Percentiles rank a stretch among this genome's conserved stretches.
Conservation (phyloP, 2,888 invertebrate genomes). For the Branchinecta sandiegonensis region DNA sequence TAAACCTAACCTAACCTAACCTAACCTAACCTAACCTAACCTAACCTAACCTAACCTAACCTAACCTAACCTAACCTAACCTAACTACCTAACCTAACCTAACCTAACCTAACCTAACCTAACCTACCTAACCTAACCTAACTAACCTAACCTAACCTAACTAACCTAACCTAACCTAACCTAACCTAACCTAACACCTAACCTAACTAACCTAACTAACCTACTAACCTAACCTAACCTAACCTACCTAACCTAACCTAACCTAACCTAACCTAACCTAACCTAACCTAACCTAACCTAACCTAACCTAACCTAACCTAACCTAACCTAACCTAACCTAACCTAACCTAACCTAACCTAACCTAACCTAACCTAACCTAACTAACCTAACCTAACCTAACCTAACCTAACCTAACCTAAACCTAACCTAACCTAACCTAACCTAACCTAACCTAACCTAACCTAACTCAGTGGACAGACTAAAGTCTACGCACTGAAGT, state of each 20-base stretch:
- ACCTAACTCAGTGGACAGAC: too few relatives aligned
- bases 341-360: too few relatives aligned
- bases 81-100: slow-evolving; percentile 16
- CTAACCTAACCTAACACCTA: slow-evolving; percentile 26
- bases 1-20: slow-evolving; percentile 24
- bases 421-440: too few relatives aligned
- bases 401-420: too few relatives aligned
- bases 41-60: slow-evolving; percentile 23
- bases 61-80: slow-evolving; percentile 21
- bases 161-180: slow-evolving; percentile 27
- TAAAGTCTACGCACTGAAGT: too few relatives aligned
- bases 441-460: too few relatives aligned
- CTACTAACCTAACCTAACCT: slow-evolving; percentile 27
- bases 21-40: slow-evolving; percentile 25
- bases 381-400: too few relatives aligned
- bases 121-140: slow-evolving; percentile 29
- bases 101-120: slow-evolving; percentile 29
- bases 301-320: too few relatives aligned
- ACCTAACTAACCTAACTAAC: slow-evolving; percentile 27
- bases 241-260: slow-evolving; percentile 27
- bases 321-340: too few relatives aligned
- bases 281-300: too few relatives aligned
- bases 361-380: too few relatives aligned
- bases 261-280: slow-evolving; percentile 32
- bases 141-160: slow-evolving; percentile 27